phyloP scores from a whole-genome alignment of 2,888 invertebrate species.

The Odontomyia ornata region DNA sequence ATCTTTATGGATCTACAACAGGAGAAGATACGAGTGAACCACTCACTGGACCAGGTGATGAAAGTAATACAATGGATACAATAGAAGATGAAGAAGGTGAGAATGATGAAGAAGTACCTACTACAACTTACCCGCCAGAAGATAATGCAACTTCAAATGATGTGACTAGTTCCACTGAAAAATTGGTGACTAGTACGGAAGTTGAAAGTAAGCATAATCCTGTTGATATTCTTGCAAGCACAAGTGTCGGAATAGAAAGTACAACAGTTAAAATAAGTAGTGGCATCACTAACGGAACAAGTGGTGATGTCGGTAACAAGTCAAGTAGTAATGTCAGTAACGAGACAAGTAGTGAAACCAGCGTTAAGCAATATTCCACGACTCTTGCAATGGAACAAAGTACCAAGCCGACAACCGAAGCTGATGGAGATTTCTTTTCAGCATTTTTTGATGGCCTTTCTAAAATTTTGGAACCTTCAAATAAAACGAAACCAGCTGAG shows the following conservation, averaged over 20 bases:
- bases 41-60: not conserved
- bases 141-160: no score
- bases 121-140: not conserved
- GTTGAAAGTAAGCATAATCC: slow-evolving; percentile 54
- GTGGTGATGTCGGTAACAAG: no score
- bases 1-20: not conserved
- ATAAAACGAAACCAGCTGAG: not conserved
- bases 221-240: slow-evolving; percentile 35
- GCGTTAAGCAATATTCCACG: no score
- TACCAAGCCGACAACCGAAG: not conserved
- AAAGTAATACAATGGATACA: not conserved
- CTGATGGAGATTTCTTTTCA: slow-evolving; percentile 45
- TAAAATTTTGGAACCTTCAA: slow-evolving; percentile 43
- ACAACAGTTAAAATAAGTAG: not conserved
- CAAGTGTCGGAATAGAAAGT: not conserved
- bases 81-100: not conserved
- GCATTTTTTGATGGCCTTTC: slow-evolving; percentile 46
- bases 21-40: slow-evolving; percentile 14
- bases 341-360: no score
- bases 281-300: no score
- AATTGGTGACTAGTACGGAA: not conserved
- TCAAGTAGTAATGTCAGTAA: no score
- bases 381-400: not conserved
- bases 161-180: not conserved
- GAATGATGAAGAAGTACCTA: not conserved